Evolutionary conservation across 2,797 vertebrate genomes (phyloP).

Genomic region (Holocentrus rufus): DNA sequence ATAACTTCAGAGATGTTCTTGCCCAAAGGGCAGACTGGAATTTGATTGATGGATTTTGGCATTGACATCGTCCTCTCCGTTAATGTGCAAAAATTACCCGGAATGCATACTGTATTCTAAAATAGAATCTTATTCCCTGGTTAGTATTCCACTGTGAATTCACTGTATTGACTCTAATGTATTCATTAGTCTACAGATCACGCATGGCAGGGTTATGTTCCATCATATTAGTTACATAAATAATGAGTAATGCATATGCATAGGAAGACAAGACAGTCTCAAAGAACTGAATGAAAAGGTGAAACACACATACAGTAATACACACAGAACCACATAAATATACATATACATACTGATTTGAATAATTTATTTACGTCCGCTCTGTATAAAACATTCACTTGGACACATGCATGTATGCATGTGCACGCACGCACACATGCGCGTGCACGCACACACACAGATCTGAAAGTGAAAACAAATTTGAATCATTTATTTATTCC

Average conservation of each 20-base stretch:
- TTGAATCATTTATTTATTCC: slow-evolving; percentile 8
- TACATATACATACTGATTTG: slow-evolving; percentile 20
- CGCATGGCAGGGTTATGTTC: slow-evolving; percentile 60
- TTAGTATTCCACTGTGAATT: slow-evolving; percentile 58
- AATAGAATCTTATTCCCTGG: slow-evolving; percentile 47
- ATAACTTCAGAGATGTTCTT: slow-evolving; percentile 24
- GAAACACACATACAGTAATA: slow-evolving; percentile 20
- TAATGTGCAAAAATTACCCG: slow-evolving; percentile 60
- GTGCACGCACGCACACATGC: not conserved
- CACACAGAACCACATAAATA: slow-evolving; percentile 7
- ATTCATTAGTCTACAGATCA: slow-evolving; percentile 64
- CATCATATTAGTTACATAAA: slow-evolving; percentile 58
- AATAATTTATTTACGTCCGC: slow-evolving; percentile 46
- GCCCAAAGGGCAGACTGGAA: slow-evolving; percentile 19
- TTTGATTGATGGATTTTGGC: slow-evolving; percentile 65
- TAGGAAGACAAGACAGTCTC: slow-evolving; percentile 15
- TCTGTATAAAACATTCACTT: slow-evolving; percentile 28
- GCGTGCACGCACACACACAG: slow-evolving; percentile 22
- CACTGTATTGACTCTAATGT: slow-evolving; percentile 44
- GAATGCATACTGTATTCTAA: slow-evolving; percentile 29
- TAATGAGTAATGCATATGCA: slow-evolving; percentile 66
- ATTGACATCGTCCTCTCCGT: slow-evolving; percentile 63
- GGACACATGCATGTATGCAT: slow-evolving; percentile 13
- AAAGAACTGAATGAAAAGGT: slow-evolving; percentile 22
- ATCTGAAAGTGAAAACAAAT: slow-evolving; percentile 4